Base-by-base conservation (phyloP, 2,888 invertebrate species). In the Drosophila ezoana region DNA sequence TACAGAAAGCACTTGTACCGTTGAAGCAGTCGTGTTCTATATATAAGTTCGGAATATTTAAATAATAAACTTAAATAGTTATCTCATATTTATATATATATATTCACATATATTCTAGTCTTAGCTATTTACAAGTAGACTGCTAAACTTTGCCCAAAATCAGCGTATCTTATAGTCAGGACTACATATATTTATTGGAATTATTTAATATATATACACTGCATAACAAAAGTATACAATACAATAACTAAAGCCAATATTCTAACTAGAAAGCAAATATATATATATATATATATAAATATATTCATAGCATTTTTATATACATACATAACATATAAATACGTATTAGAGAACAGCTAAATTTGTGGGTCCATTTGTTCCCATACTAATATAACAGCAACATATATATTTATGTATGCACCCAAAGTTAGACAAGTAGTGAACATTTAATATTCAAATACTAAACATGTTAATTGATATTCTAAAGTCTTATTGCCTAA, bases 1-100 rank as follows among this genome's bases (percentile, higher is more conserved):
- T 0, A 56, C 13, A 59, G 32, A 4, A 43, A 63, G 89, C 89
- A 85, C 85, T 85, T 85, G 85, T 85, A 85, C 89, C 87, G 89
- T 79, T 79, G 72, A 60, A 43, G 68, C 63, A 32, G 37, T 40
- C 13, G 52, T 33, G 18, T 16, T 16, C 18, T 32, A 49, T 9
- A 16, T 13, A 38, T 33, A 60, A 51, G 20, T 16, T 32, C 8
- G 37, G 13, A 4, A 41, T 10, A 33, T 9, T 9, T 18, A 56
- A 14, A 40, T 14, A 47, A 32, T 41, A 14, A 33, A 10, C 14
- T 23, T 44, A 40, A 44, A 5, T 35, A 56, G 8, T 14, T 2
- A 1, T 16, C 6, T 13, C 14, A 52, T 41, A 37, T 33, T 10
- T 37, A 48, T 23, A 59, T 52, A 23, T 14, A 41, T 38, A 38